A percentile compares a stretch with the other conserved stretches of the same genome.
Evolutionary conservation across 2,113 vertebrate species (phyloP).

Genomic region (Telmatochromis sp.): DNA sequence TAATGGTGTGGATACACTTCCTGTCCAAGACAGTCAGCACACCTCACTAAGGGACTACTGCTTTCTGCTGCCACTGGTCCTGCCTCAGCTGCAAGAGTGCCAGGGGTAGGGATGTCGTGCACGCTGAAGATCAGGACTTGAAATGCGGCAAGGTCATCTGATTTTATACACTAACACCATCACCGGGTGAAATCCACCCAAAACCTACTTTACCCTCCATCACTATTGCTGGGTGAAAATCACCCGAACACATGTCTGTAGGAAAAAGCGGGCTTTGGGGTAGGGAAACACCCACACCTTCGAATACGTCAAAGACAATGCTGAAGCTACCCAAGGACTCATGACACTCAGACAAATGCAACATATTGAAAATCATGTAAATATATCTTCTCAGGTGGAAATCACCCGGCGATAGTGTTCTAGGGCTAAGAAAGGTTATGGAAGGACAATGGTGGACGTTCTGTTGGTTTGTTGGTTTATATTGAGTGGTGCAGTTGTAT

Average conservation of each 20-base stretch:
- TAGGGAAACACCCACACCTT: not conserved
- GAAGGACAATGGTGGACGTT: not conserved
- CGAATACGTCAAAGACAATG: not conserved
- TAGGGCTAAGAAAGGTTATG: not conserved
- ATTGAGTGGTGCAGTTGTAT: not conserved
- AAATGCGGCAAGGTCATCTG: accelerated
- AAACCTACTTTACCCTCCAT: not conserved
- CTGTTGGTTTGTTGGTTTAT: not conserved
- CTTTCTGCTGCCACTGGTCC: not conserved
- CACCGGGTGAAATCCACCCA: not conserved
- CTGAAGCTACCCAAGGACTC: not conserved
- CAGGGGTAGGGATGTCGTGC: not conserved
- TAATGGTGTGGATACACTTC: not conserved
- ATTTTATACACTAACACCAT: not conserved
- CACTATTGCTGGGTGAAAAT: not conserved
- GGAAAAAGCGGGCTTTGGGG: not conserved
- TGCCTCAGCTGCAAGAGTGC: not conserved
- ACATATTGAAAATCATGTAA: not conserved
- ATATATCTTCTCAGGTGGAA: not conserved
- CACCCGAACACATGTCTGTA: accelerated
- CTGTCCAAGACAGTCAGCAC: not conserved
- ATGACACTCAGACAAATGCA: not conserved
- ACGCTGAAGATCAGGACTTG: not conserved
- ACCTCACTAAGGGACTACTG: not conserved
- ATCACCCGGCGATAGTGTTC: not conserved